Percentiles rank a stretch among this genome's conserved stretches.
Conservation (phyloP, 2,797 vertebrate genomes). For the Lagocephalus sceleratus region DNA sequence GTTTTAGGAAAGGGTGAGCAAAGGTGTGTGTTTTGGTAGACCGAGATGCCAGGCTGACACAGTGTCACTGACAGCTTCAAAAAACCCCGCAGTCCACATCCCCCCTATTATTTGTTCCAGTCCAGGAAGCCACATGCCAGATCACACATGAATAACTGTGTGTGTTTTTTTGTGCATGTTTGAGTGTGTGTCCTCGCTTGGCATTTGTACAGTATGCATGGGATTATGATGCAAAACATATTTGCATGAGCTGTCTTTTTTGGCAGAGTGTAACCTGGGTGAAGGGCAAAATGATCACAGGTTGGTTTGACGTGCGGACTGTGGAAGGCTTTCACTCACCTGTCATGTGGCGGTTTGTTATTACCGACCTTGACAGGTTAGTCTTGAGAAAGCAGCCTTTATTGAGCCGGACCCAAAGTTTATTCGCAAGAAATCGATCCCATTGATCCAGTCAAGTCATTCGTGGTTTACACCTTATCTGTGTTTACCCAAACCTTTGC, state of each 20-base stretch:
- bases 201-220: conserved; percentile 9
- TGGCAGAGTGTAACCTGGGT: conserved; percentile 6
- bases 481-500: conserved; percentile 71
- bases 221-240: conserved; percentile 11
- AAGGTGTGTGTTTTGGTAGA: conserved; percentile 69
- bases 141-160: conserved; percentile 54
- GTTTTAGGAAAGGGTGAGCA: conserved; percentile 72
- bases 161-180: conserved; percentile 11
- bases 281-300: conserved; percentile 21
- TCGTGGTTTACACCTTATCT: conserved; percentile 54
- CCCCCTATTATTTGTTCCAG: conserved; percentile 71
- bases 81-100: conserved; percentile 47
- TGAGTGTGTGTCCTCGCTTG: conserved; percentile 17
- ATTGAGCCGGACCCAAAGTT: conserved; percentile 57
- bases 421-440: conserved; percentile 60
- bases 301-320: conserved; percentile 24
- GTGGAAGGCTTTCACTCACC: conserved; percentile 41
- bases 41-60: conserved; percentile 74
- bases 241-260: conserved; percentile 13
- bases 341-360: conserved; percentile 52
- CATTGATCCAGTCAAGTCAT: conserved; percentile 65
- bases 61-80: conserved; percentile 69
- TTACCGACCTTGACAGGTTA: conserved; percentile 52
- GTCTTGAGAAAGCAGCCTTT: conserved; percentile 46
- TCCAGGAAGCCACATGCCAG: conserved; percentile 55